Conservation (phyloP, 2,797 vertebrate species). For the Myotis findleyi region DNA sequence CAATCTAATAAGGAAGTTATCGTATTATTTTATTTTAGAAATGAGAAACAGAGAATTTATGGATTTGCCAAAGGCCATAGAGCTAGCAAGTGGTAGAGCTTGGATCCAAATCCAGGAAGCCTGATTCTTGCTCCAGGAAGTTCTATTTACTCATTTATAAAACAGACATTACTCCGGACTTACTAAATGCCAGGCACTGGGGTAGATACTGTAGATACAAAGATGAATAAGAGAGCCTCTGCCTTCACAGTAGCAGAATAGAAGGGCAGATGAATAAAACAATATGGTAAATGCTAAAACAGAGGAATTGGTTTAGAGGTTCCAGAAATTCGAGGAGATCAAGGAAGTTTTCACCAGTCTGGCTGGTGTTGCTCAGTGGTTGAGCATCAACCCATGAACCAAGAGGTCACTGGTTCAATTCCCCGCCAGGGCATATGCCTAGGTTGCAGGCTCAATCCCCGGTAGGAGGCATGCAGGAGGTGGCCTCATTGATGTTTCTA, state of each 20-base stretch:
- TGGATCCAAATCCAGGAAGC: not conserved
- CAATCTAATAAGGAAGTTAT: not conserved
- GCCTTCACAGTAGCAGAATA: not conserved
- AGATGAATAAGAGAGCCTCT: slow-evolving; percentile 1
- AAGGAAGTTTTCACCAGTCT: not conserved
- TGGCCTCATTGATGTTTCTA: no score
- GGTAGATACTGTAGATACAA: not conserved
- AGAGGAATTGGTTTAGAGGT: not conserved
- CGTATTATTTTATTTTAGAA: slow-evolving; percentile 28
- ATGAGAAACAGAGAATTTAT: slow-evolving; percentile 1
- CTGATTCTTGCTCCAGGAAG: slow-evolving; percentile 10
- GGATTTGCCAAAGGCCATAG: not conserved
- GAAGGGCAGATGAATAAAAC: not conserved
- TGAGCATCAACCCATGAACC: no score
- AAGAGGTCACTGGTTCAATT: no score
- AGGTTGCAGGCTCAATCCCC: no score
- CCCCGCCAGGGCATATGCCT: no score
- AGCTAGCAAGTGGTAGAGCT: not conserved
- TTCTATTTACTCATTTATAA: slow-evolving; percentile 1
- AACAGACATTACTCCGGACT: not conserved
- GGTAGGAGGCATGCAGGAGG: no score
- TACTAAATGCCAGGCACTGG: not conserved
- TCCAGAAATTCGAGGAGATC: not conserved
- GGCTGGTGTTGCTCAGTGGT: no score
- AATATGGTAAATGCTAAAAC: not conserved